phyloP scores from a whole-genome alignment of 2,797 vertebrate species.

The Phoxinus dragarum region DNA sequence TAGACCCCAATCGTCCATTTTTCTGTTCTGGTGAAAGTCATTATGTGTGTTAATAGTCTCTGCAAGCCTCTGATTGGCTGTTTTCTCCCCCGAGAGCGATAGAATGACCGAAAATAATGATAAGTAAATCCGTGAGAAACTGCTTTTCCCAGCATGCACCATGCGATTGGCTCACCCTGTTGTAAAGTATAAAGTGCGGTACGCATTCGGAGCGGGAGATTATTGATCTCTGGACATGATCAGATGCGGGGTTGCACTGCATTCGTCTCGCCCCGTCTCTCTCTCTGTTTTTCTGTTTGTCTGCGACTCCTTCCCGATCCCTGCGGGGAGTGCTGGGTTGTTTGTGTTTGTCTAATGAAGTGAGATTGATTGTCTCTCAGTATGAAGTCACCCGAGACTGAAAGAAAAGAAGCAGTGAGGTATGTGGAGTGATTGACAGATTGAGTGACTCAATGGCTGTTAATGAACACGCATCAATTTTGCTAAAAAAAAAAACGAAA shows the following conservation, averaged over 20 bases:
- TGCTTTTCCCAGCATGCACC: slow-evolving; percentile 51
- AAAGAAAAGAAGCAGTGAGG: slow-evolving; percentile 19
- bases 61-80: neutral
- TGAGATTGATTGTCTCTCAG: slow-evolving; percentile 62
- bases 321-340: slow-evolving; percentile 63
- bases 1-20: too few species aligned
- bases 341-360: slow-evolving; percentile 72
- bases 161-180: slow-evolving; percentile 51
- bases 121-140: slow-evolving; percentile 75
- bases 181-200: neutral
- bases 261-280: neutral
- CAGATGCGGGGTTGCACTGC: neutral
- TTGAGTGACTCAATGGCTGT: slow-evolving; percentile 26
- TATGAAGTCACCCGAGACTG: slow-evolving; percentile 51
- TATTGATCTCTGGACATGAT: slow-evolving; percentile 25
- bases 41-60: neutral
- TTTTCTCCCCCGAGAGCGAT: slow-evolving; percentile 54
- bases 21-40: neutral
- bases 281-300: slow-evolving; percentile 25
- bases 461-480: slow-evolving; percentile 33
- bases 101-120: slow-evolving; percentile 68
- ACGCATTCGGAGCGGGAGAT: neutral
- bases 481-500: neutral
- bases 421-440: slow-evolving; percentile 24
- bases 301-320: slow-evolving; percentile 58